Evolutionary conservation across 2,113 vertebrate genomes (phyloP), one percentile per base, ranked within the genome.

Genomic region (Gymnobelideus leadbeateri): DNA sequence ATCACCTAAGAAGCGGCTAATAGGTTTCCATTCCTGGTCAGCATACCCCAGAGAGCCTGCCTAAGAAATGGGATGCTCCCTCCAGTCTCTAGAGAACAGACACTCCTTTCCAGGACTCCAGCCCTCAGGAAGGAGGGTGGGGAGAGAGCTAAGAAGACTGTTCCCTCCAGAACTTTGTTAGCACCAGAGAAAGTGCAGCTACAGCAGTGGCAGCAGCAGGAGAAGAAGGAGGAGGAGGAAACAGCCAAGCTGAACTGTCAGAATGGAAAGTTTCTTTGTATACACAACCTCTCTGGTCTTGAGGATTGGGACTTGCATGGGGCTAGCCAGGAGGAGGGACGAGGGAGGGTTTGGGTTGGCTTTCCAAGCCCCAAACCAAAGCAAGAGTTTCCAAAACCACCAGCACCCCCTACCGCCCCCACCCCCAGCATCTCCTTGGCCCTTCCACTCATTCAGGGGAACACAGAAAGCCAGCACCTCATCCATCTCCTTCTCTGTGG

Each of bases 401-500:
- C 61, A 37, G 31, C 61, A n/a, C 11, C 61, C 61, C 31, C 61
- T 21, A 61, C 0, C 24, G 24, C 24, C 54, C 24, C 54, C 54
- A 55, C 54, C 28, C 14, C 61, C 68, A 28, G 21, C n/a, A 51
- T 50, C 31, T 4, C 61, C 19, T n/a, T 25, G 26, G 16, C 31
- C 46, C 24, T 37, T 12, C 53, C 53, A 28, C 53, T 92, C 92
- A 52, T 92, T 92, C 96, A 50, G 77, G 94, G 91, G 91, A 92
- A 95, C 11, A 0, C 49, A 96, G 91, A 97, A 93, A 97, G 23
- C 95, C 93, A 90, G 54, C 98, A 97, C 97, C 95, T 84, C 98
- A 98, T 97, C 98, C 5, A 14, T 96, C 96, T 96, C 95, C 28
- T 9, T 50, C 31, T 19, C n/a, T 4, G 61, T 24, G 57, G 91